Percentiles rank a stretch among this genome's conserved stretches.
Conservation (phyloP, 2,113 vertebrate genomes). For the Trogon melanurus region DNA sequence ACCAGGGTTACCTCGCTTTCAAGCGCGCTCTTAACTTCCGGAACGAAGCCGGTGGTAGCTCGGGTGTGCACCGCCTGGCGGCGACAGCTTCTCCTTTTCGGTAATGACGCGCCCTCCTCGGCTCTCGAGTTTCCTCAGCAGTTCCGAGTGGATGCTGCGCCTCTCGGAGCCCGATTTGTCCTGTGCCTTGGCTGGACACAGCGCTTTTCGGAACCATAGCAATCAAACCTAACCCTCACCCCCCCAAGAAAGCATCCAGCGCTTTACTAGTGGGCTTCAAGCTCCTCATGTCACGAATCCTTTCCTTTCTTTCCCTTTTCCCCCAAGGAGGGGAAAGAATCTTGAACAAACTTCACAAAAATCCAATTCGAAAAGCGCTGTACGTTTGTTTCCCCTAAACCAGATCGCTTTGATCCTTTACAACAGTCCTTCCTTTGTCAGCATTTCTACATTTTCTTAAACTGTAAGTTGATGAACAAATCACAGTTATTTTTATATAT, state of each 20-base stretch:
- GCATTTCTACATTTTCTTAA: neutral
- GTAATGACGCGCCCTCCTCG: too few relatives aligned
- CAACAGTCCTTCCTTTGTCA: neutral
- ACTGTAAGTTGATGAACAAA: neutral
- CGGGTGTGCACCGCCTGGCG: too few relatives aligned
- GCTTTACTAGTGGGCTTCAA: neutral
- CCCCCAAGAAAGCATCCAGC: neutral
- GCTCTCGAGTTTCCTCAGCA: neutral
- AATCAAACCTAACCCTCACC: neutral
- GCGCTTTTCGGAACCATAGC: neutral
- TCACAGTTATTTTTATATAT: neutral
- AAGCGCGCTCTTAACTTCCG: neutral
- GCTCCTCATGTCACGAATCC: neutral
- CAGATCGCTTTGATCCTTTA: neutral
- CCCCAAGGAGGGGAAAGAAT: neutral
- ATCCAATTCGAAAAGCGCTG: fast-evolving
- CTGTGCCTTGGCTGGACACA: neutral
- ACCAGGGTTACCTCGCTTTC: neutral
- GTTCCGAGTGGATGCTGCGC: neutral
- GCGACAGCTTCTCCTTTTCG: neutral
- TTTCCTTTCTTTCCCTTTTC: neutral
- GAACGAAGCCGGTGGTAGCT: neutral
- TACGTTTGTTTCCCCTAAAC: neutral
- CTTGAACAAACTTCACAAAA: neutral
- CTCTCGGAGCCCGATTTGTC: fast-evolving